Conservation (phyloP, 2,797 vertebrate species). For the Petrocephalus schoutedeni region DNA sequence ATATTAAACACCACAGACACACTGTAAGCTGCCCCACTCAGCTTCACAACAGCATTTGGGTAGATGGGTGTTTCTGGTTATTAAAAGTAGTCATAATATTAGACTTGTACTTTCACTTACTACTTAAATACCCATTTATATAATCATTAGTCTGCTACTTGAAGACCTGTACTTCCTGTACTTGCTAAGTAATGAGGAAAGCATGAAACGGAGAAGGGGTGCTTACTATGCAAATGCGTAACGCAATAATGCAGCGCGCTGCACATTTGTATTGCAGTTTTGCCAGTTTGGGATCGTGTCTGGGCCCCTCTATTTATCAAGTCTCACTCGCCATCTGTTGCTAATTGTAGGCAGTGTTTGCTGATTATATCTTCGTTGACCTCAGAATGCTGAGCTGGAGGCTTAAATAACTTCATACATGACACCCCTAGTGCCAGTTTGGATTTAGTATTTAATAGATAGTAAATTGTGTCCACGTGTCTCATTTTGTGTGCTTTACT, state of each 20-base stretch:
- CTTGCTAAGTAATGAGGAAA: background rate
- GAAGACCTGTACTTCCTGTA: background rate
- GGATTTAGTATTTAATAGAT: background rate
- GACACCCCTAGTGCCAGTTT: background rate
- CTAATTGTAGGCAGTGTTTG: constrained; percentile 3
- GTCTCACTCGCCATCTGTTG: constrained; percentile 18
- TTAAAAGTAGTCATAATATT: background rate
- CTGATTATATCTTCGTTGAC: background rate
- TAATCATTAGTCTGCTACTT: background rate
- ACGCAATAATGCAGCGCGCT: background rate
- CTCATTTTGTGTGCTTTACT: background rate
- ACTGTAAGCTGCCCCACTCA: background rate
- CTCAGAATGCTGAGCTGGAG: background rate
- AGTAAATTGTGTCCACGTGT: background rate
- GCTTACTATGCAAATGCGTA: background rate
- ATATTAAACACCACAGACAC: background rate
- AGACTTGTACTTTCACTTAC: background rate
- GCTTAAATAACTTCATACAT: background rate
- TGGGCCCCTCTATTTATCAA: constrained; percentile 6
- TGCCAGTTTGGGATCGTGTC: background rate
- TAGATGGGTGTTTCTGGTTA: background rate
- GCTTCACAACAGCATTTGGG: background rate
- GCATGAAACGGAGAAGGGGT: background rate
- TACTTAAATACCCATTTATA: background rate
- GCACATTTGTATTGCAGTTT: background rate